Evolutionary conservation across 2,113 vertebrate species (phyloP).

Genomic region (Myrmecophaga tridactyla): DNA sequence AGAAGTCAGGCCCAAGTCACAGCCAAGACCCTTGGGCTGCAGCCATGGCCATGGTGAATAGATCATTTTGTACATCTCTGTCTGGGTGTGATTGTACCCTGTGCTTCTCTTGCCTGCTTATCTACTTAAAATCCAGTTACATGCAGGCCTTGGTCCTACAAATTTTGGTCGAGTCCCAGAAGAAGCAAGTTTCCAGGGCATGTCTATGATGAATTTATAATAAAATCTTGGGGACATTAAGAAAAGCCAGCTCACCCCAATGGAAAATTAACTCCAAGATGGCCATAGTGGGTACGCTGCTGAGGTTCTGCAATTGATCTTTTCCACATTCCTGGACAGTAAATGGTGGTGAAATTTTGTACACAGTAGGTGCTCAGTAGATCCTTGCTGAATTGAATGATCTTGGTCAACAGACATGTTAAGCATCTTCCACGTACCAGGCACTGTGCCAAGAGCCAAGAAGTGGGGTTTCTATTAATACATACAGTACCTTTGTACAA

Average conservation of each 20-base stretch:
- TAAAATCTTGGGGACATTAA: not conserved
- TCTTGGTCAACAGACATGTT: not conserved
- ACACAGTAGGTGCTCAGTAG: not conserved
- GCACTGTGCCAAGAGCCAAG: not conserved
- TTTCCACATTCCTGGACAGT: not conserved
- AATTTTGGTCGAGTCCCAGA: constrained; percentile 24
- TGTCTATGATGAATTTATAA: not conserved
- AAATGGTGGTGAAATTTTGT: not conserved
- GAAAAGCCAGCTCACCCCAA: not conserved
- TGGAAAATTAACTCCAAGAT: not conserved
- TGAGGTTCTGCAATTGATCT: not conserved
- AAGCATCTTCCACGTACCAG: not conserved
- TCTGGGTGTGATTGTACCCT: not conserved
- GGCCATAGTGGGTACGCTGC: not conserved
- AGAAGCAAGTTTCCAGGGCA: not conserved
- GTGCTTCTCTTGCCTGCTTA: not conserved
- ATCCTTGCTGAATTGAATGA: not conserved
- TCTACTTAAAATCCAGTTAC: not conserved
- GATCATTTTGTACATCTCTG: not conserved
- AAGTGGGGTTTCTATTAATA: not conserved
- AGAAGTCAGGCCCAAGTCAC: not conserved
- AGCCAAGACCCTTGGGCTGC: not conserved
- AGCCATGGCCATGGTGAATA: not conserved
- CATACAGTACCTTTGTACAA: not conserved
- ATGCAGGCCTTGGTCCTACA: not conserved